phyloP scores from a whole-genome alignment of 2,113 vertebrate genomes.

The Microtus montanus region DNA sequence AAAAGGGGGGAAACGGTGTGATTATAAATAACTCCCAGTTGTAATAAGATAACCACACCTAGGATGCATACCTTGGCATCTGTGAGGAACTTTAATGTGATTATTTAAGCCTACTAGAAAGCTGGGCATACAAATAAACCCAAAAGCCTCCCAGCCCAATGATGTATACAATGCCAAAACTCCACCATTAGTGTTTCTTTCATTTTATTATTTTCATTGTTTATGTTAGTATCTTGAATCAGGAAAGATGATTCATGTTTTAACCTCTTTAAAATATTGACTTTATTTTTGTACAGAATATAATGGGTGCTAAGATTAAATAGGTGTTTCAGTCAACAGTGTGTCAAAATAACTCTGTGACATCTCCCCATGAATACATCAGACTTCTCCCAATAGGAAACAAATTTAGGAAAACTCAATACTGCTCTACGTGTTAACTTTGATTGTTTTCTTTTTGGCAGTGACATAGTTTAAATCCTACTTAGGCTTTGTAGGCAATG shows the following conservation, averaged over 20 bases:
- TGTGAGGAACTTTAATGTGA: not conserved
- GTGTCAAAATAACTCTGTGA: not conserved
- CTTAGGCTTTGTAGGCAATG: not conserved
- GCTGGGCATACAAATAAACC: not conserved
- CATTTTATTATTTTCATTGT: not conserved
- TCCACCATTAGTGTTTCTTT: not conserved
- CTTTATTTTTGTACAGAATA: not conserved
- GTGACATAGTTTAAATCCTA: not conserved
- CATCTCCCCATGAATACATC: no score
- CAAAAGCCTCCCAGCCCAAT: no score
- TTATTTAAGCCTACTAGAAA: not conserved
- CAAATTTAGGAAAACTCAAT: no score
- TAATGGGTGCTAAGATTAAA: no score
- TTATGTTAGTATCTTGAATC: not conserved
- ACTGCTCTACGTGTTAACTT: not conserved
- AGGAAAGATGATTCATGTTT: not conserved
- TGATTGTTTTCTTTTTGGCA: not conserved
- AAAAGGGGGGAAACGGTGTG: no score
- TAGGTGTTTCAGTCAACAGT: not conserved
- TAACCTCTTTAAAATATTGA: not conserved
- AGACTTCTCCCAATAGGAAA: not conserved
- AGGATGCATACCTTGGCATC: no score
- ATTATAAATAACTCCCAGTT: not conserved
- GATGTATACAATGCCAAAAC: not conserved
- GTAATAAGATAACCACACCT: not conserved